These are phyloP conservation scores for Anoplius nigerrimus DNA, from an alignment of 2,888 invertebrate genomes.

Conservation along the genomic window DNA sequence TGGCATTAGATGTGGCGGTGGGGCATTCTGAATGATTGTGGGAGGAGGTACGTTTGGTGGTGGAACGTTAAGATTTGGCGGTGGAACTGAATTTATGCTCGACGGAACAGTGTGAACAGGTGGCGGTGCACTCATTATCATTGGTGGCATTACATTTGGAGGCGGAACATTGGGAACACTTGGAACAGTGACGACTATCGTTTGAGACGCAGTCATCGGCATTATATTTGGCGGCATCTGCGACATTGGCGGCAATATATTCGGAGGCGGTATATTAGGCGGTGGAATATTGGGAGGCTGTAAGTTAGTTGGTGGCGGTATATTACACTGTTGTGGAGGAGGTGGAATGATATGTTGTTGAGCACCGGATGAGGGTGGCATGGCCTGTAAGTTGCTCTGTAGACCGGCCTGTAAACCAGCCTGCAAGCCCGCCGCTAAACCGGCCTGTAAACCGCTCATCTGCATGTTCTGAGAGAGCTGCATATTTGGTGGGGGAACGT, in stretches of 20 bases:
- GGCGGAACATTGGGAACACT: conserved; percentile 65
- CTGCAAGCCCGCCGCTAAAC: too few species aligned
- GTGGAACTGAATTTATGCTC: conserved; percentile 65
- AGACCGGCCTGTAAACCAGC: conserved; percentile 70
- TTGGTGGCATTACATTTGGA: conserved; percentile 64
- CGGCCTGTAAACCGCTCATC: conserved; percentile 71
- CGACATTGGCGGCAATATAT: conserved; percentile 64
- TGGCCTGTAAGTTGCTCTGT: conserved; percentile 49
- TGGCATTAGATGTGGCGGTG: conserved; percentile 60
- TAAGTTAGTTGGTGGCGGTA: conserved; percentile 49
- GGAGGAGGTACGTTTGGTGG: conserved; percentile 72
- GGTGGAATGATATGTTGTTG: conserved; percentile 51
- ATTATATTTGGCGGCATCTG: conserved; percentile 69
- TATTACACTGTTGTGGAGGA: conserved; percentile 52
- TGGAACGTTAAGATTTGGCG: conserved; percentile 74
- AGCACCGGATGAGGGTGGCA: conserved; percentile 71
- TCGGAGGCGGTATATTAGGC: conserved; percentile 62
- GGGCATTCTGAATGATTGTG: conserved; percentile 60
- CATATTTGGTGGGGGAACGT: conserved; percentile 68
- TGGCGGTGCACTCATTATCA: conserved; percentile 67
- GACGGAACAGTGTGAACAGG: conserved; percentile 64
- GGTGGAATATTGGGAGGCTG: conserved; percentile 67
- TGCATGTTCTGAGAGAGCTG: conserved; percentile 63
- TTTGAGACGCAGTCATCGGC: conserved; percentile 57
- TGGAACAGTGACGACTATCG: conserved; percentile 62